Conservation (phyloP, 2,797 vertebrate species). For the Galago senegalensis region DNA sequence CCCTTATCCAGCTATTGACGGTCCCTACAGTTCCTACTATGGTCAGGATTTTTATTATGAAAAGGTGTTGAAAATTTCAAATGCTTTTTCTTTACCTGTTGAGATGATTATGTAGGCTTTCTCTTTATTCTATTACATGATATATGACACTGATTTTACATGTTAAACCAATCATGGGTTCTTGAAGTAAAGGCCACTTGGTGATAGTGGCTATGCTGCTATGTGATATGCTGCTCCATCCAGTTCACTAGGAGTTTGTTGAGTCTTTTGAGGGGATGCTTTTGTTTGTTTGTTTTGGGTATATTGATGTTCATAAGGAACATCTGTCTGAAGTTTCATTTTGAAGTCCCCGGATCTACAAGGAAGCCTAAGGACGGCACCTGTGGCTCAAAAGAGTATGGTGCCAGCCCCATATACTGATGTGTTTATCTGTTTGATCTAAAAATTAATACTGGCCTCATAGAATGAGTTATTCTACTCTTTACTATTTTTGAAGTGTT, state of each 20-base stretch:
- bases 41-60: neutral
- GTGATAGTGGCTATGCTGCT: neutral
- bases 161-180: neutral
- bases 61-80: neutral
- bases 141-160: neutral
- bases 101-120: neutral
- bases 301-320: neutral
- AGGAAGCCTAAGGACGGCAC: too few species aligned
- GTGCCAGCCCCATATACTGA: too few species aligned
- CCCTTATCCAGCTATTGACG: neutral
- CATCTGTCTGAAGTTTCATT: neutral
- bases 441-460: neutral
- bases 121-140: neutral
- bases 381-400: too few species aligned
- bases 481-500: too few species aligned
- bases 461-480: neutral
- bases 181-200: neutral
- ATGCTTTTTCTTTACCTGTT: neutral
- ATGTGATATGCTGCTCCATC: neutral
- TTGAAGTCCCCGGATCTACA: too few species aligned
- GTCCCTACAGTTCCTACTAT: neutral
- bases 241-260: neutral
- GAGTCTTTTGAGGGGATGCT: too few species aligned
- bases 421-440: neutral
- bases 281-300: too few species aligned